Conservation (phyloP, 2,888 invertebrate genomes). For the Watsonalla cultraria region DNA sequence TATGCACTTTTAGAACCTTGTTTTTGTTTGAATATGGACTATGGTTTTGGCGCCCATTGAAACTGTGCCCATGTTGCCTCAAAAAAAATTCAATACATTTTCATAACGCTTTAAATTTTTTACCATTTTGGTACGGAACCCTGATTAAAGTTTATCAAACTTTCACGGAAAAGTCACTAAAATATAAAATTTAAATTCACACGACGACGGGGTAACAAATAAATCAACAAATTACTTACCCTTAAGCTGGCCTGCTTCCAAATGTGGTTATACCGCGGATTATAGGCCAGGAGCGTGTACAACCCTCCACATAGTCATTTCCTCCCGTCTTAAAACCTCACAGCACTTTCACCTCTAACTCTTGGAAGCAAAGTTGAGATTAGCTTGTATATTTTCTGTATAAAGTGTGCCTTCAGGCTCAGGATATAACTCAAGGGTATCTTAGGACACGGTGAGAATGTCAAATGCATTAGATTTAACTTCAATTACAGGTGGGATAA, state of each 20-base stretch:
- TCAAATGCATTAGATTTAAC: not conserved
- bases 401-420: not conserved
- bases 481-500: not conserved
- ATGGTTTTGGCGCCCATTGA: no score
- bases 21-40: no score
- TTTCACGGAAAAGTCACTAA: not conserved
- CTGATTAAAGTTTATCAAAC: no score
- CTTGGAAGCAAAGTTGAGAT: not conserved
- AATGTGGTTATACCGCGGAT: constrained; percentile 6
- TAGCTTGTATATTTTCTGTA: not conserved
- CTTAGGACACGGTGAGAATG: not conserved
- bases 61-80: no score
- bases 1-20: no score
- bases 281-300: constrained; percentile 3
- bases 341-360: not conserved
- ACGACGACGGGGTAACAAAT: not conserved
- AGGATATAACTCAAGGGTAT: not conserved
- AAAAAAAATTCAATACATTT: no score
- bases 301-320: not conserved
- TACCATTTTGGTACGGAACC: no score
- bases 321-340: not conserved
- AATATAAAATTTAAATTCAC: constrained; percentile 2
- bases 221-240: constrained; percentile 3
- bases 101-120: no score
- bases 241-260: constrained; percentile 5